These are phyloP conservation scores for Choristoneura rosaceana DNA, from an alignment of 2,888 invertebrate genomes.

Conservation along the genomic window DNA sequence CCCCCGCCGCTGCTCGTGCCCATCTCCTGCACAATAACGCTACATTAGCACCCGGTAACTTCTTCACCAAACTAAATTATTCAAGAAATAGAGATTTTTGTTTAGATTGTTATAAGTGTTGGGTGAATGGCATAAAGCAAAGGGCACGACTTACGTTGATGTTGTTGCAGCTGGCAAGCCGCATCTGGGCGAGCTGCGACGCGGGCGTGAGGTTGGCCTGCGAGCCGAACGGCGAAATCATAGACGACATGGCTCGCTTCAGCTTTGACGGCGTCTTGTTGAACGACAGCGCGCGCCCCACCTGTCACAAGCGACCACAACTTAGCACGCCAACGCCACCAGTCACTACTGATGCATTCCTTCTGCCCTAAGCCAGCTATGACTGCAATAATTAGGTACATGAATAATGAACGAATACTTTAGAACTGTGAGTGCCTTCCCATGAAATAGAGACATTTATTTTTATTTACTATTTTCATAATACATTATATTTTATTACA, in stretches of 20 bases:
- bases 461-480: neutral
- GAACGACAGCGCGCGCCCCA: constrained; percentile 97
- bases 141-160: constrained; percentile 88
- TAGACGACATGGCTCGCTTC: constrained; percentile 97
- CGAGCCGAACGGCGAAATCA: constrained; percentile 96
- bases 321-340: constrained; percentile 5
- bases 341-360: neutral
- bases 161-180: constrained; percentile 93
- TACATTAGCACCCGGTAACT: neutral
- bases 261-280: constrained; percentile 97
- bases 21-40: constrained; percentile 86
- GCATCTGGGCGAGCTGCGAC: constrained; percentile 94
- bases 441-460: neutral
- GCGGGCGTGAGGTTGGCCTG: constrained; percentile 93
- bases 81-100: too few relatives aligned
- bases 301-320: constrained; percentile 68
- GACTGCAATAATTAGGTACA: neutral
- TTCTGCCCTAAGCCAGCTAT: constrained; percentile 23
- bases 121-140: neutral
- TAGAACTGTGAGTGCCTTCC: neutral
- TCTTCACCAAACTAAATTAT: neutral
- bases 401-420: neutral
- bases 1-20: constrained; percentile 85
- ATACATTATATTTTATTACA: neutral
- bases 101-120: too few relatives aligned